Base-by-base conservation (phyloP, 2,113 vertebrate genomes). In the Pyxicephalus adspersus region DNA sequence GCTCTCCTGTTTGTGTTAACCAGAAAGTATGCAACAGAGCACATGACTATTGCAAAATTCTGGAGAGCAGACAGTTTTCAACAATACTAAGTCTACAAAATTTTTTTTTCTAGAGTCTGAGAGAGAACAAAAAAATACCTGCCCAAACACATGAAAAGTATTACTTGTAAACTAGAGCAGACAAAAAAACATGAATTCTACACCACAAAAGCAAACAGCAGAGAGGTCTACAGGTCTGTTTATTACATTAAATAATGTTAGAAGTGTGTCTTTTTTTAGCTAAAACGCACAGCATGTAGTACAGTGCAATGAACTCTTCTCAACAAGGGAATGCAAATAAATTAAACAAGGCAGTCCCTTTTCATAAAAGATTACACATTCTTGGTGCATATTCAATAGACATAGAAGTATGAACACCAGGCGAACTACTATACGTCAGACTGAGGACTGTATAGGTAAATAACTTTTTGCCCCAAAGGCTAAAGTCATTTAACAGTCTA, bases 11-110 rank as follows among this genome's bases (percentile, higher is more conserved):
- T 58, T 80, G 38, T 20, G 18, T 68, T 67, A 68, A 55, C 4
- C 31, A 26, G 17, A 61, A 63, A 63, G 20, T 22, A 72, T 73
- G 61, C 70, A 74, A 65, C 45, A 23, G 23, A 28, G 61, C 79
- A 81, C 79, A 74, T 81, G 79, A 81, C 70, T 81, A 81, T 81
- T 81, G 79, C 79, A 81, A 81, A 81, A 81, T 28, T 9, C 57
- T 74, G 68, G 51, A 73, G 73, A 51, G 34, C 18, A 3, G 57
- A 55, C 20, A 71, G n/a, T 34, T 15, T 78, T 67, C 31, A 26
- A 23, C 22, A 54, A 25, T 5, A 80, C 23, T 61, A 72, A 64
- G 78, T 55, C 68, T 73, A 81, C 45, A 81, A 20, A 23, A 13
- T 45, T 45, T 45, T 45, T 45, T 45, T 58, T 29, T 52, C 11